Percentiles rank a stretch among this genome's conserved stretches.
Evolutionary conservation across 2,888 invertebrate genomes (phyloP).

Genomic region (Blastobasis adustella): DNA sequence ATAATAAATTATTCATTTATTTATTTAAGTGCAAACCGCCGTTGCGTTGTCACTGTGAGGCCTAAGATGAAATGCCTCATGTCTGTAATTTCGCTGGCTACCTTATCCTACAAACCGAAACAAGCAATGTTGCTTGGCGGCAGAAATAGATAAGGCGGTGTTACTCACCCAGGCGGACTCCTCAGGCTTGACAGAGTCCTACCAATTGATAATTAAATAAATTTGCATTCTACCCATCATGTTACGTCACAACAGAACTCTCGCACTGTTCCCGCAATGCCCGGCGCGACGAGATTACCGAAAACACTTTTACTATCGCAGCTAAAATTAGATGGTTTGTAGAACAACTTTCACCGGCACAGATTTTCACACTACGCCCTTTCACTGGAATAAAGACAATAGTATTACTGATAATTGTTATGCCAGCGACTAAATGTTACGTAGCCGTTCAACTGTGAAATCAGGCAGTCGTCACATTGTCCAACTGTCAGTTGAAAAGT

Average conservation of each 20-base stretch:
- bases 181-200: no score
- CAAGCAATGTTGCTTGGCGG: no score
- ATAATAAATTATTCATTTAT: no score
- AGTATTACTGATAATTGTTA: slow-evolving; percentile 51
- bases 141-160: no score
- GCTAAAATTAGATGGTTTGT: slow-evolving; percentile 14
- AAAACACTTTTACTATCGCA: slow-evolving; percentile 34
- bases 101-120: no score
- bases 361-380: slow-evolving; percentile 44
- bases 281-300: not conserved
- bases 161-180: no score
- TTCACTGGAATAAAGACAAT: slow-evolving; percentile 58
- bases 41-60: slow-evolving; percentile 20
- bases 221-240: no score
- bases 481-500: not conserved
- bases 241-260: not conserved
- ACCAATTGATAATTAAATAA: not conserved
- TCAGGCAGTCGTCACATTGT: not conserved
- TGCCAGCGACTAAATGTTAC: slow-evolving; percentile 41
- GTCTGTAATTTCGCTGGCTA: no score
- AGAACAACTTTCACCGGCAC: slow-evolving; percentile 35
- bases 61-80: no score
- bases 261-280: not conserved
- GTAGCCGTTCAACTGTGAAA: slow-evolving; percentile 25
- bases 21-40: no score